phyloP scores from a whole-genome alignment of 2,113 vertebrate genomes.

The Cavia aperea region DNA sequence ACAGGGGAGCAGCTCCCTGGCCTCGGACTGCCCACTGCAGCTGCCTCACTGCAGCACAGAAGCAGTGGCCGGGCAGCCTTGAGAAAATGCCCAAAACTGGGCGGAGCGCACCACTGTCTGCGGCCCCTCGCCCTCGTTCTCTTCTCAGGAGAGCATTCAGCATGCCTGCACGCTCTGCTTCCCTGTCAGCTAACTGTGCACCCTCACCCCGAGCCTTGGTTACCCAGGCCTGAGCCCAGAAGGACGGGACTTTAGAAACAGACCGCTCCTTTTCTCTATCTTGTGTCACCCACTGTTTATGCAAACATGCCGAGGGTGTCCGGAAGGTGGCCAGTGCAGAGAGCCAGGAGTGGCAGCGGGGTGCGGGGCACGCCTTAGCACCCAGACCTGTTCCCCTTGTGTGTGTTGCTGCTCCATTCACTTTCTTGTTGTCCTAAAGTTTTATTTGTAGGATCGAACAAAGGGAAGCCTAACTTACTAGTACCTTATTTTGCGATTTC shows the following conservation, averaged over 20 bases:
- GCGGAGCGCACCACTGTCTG: not conserved
- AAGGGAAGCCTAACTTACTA: not conserved
- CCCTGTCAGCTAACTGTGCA: not conserved
- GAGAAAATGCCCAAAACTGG: no score
- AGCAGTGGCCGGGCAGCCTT: rapidly evolving
- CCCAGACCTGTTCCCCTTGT: not conserved
- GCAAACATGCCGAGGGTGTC: not conserved
- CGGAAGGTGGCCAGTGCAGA: not conserved
- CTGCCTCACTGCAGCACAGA: not conserved
- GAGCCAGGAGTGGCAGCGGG: no score
- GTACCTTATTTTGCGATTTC: not conserved
- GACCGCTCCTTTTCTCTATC: not conserved
- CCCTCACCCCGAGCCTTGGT: no score
- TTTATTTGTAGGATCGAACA: not conserved
- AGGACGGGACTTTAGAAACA: not conserved
- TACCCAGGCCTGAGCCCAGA: not conserved
- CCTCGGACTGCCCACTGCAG: not conserved
- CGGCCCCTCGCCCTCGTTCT: no score
- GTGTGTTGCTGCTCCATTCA: not conserved
- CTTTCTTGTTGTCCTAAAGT: not conserved
- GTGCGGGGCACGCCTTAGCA: rapidly evolving
- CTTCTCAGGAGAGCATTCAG: not conserved
- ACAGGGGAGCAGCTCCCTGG: not conserved
- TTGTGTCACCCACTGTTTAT: not conserved
- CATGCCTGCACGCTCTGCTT: not conserved